Percentiles rank a stretch among this genome's conserved stretches.
These are phyloP conservation scores for Mixornis gularis DNA, from an alignment of 2,113 vertebrate species.

Conservation along the genomic window DNA sequence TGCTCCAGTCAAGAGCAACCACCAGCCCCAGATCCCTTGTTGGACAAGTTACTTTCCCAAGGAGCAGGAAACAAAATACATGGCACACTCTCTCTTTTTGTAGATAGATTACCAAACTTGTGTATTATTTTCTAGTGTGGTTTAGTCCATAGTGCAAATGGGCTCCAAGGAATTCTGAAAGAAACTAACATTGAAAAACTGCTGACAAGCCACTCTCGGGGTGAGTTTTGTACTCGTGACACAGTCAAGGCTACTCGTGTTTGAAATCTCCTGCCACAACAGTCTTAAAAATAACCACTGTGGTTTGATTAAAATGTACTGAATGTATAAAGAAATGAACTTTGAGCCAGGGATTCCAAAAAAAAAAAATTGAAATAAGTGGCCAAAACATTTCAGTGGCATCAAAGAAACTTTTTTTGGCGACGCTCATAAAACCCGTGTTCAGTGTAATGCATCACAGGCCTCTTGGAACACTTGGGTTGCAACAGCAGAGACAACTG, in stretches of 20 bases:
- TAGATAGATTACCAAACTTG: neutral
- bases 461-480: neutral
- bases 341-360: neutral
- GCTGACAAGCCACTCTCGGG: conserved; percentile 2
- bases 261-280: neutral
- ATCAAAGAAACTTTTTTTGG: neutral
- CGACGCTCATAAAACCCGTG: neutral
- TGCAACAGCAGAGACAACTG: neutral
- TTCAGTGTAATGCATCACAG: neutral
- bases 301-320: conserved; percentile 42
- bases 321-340: conserved; percentile 19
- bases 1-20: neutral
- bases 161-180: neutral
- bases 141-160: neutral
- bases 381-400: neutral
- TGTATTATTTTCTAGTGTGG: neutral
- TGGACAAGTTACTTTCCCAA: neutral
- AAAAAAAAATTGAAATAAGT: neutral
- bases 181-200: neutral
- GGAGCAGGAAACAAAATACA: neutral
- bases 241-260: neutral
- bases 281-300: neutral
- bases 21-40: neutral
- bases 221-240: neutral
- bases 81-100: neutral